These are phyloP conservation scores for Corydoras maculifer DNA, from an alignment of 2,113 vertebrate genomes.

Conservation along the genomic window DNA sequence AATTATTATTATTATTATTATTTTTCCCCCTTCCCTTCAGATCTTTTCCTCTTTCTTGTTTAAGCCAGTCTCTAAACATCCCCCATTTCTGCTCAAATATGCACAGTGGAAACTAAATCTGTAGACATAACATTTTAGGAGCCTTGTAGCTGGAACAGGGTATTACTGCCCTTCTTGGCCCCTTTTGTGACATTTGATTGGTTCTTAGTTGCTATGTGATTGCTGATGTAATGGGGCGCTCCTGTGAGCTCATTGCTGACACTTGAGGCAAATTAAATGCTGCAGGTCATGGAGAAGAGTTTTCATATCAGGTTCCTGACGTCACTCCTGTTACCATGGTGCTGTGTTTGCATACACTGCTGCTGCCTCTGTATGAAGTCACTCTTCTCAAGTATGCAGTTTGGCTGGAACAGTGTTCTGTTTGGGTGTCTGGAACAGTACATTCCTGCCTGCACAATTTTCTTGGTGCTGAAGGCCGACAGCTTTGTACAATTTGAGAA, in stretches of 20 bases:
- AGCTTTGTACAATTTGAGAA: constrained; percentile 26
- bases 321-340: constrained; percentile 40
- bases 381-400: constrained; percentile 47
- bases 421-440: constrained; percentile 51
- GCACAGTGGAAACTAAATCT: constrained; percentile 38
- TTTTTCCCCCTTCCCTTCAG: no score
- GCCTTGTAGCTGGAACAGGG: constrained; percentile 11
- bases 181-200: not conserved
- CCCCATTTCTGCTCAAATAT: constrained; percentile 14
- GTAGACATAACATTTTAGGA: constrained; percentile 34
- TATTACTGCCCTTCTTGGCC: not conserved
- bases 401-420: constrained; percentile 40
- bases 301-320: constrained; percentile 36
- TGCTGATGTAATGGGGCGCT: constrained; percentile 21
- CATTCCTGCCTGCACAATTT: constrained; percentile 39
- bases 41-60: constrained; percentile 5
- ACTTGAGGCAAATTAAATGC: constrained; percentile 31
- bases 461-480: constrained; percentile 33
- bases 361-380: constrained; percentile 43
- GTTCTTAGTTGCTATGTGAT: not conserved
- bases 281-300: constrained; percentile 19
- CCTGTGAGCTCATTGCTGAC: constrained; percentile 26
- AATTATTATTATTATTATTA: no score
- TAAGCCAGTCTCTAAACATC: constrained; percentile 9
- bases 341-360: constrained; percentile 44